Base-by-base conservation (phyloP, 2,113 vertebrate species). In the Macquaria australasica region DNA sequence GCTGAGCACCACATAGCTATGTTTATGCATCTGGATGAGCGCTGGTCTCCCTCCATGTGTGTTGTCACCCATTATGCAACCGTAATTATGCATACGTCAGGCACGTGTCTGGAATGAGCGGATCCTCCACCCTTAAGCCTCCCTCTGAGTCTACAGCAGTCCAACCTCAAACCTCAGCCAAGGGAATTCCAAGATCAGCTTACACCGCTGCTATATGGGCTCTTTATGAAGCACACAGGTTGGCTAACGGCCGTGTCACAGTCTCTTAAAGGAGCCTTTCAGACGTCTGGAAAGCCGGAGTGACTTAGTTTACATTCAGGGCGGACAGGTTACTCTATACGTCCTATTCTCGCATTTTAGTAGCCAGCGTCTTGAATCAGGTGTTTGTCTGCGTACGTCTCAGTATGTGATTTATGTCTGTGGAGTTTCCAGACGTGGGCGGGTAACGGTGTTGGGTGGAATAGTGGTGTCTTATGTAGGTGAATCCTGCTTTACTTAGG, bases 241-340 rank as follows among this genome's bases (percentile, higher is more conserved):
- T 37, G 62, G 77, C 81, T 45, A 63, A 62, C 50, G 31, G 66
- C 73, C 31, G 62, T 39, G 53, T 73, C 76, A 50, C 39, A 20
- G 21, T 55, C 75, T 56, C 78, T 91, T 85, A 90, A 90, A 89
- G 86, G 51, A 48, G 67, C 73, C 90, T 86, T 93, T 94, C 82
- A 93, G 62, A 16, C 6, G 1, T 0, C 75, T 87, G 90, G 83
- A 92, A 87, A 82, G 11, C 72, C 77, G 31, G 66, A 82, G 76
- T 53, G 78, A 64, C 84, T 86, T 9, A 8, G 87, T 93, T 93
- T 93, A 87, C 89, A 91, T 91, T 88, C 81, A 80, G 90, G 88
- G 90, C 1, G 75, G 90, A 88, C 80, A 62, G 73, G 9, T 77
- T 79, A 4, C 80, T 84, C 79, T 63, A 45, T 86, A 84, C 7